These are phyloP conservation scores for Progne subis DNA, from an alignment of 2,113 vertebrate genomes.

Conservation along the genomic window DNA sequence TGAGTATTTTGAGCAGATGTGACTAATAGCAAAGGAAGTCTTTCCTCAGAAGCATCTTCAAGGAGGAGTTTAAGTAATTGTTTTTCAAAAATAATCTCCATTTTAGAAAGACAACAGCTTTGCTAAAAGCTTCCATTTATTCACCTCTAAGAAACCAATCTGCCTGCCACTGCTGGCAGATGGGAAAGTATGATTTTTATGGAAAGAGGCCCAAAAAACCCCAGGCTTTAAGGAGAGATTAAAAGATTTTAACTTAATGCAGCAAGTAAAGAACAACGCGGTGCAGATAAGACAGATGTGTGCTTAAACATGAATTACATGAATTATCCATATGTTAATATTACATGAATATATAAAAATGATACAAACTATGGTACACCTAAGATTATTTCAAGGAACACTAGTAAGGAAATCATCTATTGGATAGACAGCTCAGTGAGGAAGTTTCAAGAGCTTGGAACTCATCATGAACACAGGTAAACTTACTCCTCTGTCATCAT, in stretches of 20 bases:
- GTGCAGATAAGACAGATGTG: background rate
- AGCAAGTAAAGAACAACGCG: background rate
- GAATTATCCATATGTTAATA: background rate
- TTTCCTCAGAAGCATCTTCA: background rate
- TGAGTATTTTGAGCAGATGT: background rate
- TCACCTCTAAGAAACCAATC: background rate
- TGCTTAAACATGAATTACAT: background rate
- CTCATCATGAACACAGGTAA: background rate
- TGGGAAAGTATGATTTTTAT: background rate
- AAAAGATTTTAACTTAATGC: conserved; percentile 1
- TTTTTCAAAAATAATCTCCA: background rate
- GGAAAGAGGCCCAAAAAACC: background rate
- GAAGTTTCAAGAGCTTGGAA: background rate
- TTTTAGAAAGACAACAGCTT: background rate
- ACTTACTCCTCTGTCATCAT: background rate
- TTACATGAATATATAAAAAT: background rate
- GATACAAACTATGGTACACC: background rate
- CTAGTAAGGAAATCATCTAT: background rate
- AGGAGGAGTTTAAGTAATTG: background rate
- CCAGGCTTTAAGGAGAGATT: background rate
- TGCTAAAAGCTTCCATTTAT: conserved; percentile 7
- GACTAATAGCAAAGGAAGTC: background rate
- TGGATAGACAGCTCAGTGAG: background rate
- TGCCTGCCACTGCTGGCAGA: conserved; percentile 7
- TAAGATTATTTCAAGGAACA: background rate